phyloP scores from a whole-genome alignment of 2,888 invertebrate species.

The Hypercompe scribonia region DNA sequence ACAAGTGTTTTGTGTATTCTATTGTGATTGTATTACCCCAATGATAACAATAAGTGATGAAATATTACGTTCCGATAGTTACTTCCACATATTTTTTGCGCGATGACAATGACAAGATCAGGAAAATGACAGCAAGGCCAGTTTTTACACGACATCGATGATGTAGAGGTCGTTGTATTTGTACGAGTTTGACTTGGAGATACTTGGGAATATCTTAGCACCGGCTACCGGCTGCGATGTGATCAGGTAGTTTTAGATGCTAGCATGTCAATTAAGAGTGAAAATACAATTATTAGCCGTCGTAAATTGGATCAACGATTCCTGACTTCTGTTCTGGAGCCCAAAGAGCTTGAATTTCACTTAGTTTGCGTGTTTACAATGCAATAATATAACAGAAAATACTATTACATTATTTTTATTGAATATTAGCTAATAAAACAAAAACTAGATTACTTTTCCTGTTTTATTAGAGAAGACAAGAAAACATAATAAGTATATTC shows the following conservation, averaged over 20 bases:
- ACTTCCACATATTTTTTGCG: constrained; percentile 7
- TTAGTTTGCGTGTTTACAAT: not conserved
- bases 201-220: not conserved
- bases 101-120: constrained; percentile 28
- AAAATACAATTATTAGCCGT: not conserved
- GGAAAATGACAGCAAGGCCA: constrained; percentile 24
- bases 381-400: not conserved
- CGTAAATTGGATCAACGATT: not conserved
- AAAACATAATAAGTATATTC: too few relatives aligned
- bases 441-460: too few relatives aligned
- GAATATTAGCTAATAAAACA: too few relatives aligned
- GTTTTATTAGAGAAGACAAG: too few relatives aligned
- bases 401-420: too few relatives aligned
- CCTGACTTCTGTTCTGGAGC: not conserved
- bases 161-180: not conserved
- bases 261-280: not conserved
- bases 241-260: not conserved
- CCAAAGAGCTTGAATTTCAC: not conserved
- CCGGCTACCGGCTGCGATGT: not conserved
- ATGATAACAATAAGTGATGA: not conserved
- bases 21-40: not conserved
- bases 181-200: not conserved
- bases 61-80: constrained; percentile 3
- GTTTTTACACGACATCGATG: constrained; percentile 5
- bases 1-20: too few relatives aligned